Conservation (phyloP, 2,797 vertebrate genomes). For the Aulostomus chinensis region DNA sequence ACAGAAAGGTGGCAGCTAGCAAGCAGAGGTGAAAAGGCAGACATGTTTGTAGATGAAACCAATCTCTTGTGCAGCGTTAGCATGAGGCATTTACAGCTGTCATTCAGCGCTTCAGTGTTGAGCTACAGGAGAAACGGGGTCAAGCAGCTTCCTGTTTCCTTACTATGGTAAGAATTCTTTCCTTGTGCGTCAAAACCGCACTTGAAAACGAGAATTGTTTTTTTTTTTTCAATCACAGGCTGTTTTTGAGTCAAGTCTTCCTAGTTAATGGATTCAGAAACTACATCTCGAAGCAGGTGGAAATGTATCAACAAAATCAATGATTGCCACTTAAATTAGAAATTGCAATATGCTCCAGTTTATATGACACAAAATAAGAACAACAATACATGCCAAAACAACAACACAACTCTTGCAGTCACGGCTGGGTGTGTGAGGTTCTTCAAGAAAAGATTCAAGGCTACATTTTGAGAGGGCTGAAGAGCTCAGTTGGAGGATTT, state of each 20-base stretch:
- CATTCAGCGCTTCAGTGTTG: constrained; percentile 64
- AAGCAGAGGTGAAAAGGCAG: constrained; percentile 54
- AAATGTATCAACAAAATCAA: constrained; percentile 58
- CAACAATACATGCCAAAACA: constrained; percentile 13
- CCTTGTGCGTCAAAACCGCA: constrained; percentile 31
- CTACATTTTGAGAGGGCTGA: constrained; percentile 18
- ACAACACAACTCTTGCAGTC: constrained; percentile 66
- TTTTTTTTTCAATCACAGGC: constrained; percentile 14
- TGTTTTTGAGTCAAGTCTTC: constrained; percentile 40
- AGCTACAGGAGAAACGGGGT: constrained; percentile 33
- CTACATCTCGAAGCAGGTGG: constrained; percentile 35
- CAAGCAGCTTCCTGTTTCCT: constrained; percentile 40
- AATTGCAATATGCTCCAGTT: constrained; percentile 67
- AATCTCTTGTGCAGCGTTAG: constrained; percentile 54
- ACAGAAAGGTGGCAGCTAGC: constrained; percentile 41
- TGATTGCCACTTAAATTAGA: constrained; percentile 58
- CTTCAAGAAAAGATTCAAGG: constrained; percentile 50
- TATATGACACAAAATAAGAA: constrained; percentile 36
- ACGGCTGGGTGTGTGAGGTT: constrained; percentile 55
- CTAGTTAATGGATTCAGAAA: constrained; percentile 34
- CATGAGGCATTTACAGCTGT: constrained; percentile 46
- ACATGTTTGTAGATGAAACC: constrained; percentile 49
- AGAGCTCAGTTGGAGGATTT: constrained; percentile 81
- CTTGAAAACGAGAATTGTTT: constrained; percentile 35
- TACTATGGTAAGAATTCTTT: constrained; percentile 46